Conservation (phyloP, 1,140 invertebrate genomes). For the Ceratosolen solmsi region DNA sequence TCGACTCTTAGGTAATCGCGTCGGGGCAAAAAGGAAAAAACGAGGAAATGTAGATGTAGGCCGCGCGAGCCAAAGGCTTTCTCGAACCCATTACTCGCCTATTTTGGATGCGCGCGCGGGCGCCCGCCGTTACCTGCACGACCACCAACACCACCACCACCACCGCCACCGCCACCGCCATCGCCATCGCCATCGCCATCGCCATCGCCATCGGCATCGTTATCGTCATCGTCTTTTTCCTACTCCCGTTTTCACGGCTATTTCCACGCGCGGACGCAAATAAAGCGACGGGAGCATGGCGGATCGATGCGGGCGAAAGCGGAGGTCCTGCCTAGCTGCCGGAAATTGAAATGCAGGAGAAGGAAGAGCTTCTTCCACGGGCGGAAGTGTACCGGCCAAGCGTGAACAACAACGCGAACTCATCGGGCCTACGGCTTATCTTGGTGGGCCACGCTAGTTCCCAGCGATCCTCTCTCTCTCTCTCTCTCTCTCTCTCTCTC, state of each 20-base stretch:
- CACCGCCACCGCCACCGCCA: background rate
- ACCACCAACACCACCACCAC: background rate
- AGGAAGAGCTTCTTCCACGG: background rate
- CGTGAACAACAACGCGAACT: background rate
- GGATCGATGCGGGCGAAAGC: too few species aligned
- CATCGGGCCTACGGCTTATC: background rate
- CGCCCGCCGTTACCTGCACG: background rate
- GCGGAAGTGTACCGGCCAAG: constrained; percentile 14
- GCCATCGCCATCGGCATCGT: background rate
- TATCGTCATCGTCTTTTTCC: background rate
- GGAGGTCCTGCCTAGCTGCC: background rate
- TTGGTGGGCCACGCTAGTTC: too few species aligned
- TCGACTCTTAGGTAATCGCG: constrained; percentile 13
- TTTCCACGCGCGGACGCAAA: background rate
- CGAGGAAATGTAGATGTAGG: constrained; percentile 11
- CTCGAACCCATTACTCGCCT: constrained; percentile 8
- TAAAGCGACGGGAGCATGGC: background rate
- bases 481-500: too few species aligned
- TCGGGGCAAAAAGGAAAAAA: background rate
- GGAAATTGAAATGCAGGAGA: background rate
- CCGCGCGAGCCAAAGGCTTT: constrained; percentile 4
- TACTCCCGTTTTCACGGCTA: background rate
- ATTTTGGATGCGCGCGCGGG: background rate
- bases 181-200: background rate
- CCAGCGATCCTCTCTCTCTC: background rate